Evolutionary conservation across 2,113 vertebrate species (phyloP), one percentile per base, ranked within the genome.

Genomic region (Taurulus bubalis): DNA sequence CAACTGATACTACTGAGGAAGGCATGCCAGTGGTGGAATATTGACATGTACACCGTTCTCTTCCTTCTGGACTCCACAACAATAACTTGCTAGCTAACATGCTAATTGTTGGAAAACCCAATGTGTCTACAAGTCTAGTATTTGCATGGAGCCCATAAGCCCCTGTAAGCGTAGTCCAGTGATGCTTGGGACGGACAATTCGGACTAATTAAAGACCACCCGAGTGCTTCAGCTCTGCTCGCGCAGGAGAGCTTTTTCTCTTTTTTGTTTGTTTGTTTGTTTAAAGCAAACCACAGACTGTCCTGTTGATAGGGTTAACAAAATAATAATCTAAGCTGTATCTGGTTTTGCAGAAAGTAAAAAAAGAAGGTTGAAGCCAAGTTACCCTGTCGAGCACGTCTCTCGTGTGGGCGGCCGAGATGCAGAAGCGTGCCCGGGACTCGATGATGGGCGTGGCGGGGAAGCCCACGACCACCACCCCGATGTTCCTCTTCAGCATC

Each of bases 371-470:
- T n/a, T n/a, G n/a, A n/a, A 38, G 34, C 15, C 3, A 15, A 93
- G 94, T 96, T 91, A 98, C 98, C 26, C 89, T 95, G 93, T 98
- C 95, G 12, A 99, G 96, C 90, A 98, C 96, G 65, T 95, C 96
- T 95, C 91, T 97, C 69, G 96, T 97, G 93, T 99, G 98, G 71
- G 95, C 95, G 62, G 98, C 97, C 14, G 98, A 98, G 85, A 99
- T 94, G 91, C 98, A 99, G 94, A 99, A 98, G 28, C 98, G 96
- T 15, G 97, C 98, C 90, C 97, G 94, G 22, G 98, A 98, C 87
- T 99, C 98, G 2, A 97, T 97, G 90, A 99, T 99, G 15, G 98
- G 97, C 1, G 98, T 99, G 18, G 98, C 98, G 18, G 98, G 98
- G 85, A 99, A 99, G 32, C 98, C 98, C 64, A 99, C 98, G 32